These are phyloP conservation scores for Augochlorella aurata DNA, from an alignment of 2,888 invertebrate genomes.

Conservation along the genomic window DNA sequence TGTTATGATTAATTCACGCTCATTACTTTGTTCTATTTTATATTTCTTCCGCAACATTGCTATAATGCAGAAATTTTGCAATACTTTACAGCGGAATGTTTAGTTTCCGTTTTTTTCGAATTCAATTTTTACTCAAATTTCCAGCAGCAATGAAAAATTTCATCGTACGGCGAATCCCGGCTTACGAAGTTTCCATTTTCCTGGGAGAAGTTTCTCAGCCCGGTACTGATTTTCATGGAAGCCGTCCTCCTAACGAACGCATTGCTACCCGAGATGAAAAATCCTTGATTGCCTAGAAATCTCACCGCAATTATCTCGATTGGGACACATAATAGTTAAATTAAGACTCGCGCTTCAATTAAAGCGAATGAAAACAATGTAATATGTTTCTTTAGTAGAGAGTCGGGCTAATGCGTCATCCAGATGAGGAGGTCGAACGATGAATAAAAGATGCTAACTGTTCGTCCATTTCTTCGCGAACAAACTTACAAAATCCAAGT, in stretches of 20 bases:
- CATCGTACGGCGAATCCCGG: not conserved
- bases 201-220: not conserved
- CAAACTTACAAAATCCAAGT: not conserved
- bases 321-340: not conserved
- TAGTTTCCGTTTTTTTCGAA: not conserved
- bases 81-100: not conserved
- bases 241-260: not conserved
- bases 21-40: not conserved
- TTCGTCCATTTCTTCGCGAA: not conserved
- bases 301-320: not conserved
- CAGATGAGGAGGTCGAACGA: not conserved
- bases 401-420: not conserved
- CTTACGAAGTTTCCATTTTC: not conserved
- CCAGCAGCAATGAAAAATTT: not conserved
- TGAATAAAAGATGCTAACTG: not conserved
- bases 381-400: not conserved
- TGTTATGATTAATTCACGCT: not conserved
- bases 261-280: not conserved
- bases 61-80: no score
- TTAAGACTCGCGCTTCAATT: not conserved
- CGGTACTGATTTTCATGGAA: not conserved
- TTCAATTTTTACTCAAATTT: not conserved
- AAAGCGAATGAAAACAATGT: not conserved
- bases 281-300: not conserved
- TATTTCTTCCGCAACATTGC: not conserved